A percentile compares a stretch with the other conserved stretches of the same genome.
Evolutionary conservation across 1,140 invertebrate genomes (phyloP).

Genomic region (Euwallacea fornicatus): DNA sequence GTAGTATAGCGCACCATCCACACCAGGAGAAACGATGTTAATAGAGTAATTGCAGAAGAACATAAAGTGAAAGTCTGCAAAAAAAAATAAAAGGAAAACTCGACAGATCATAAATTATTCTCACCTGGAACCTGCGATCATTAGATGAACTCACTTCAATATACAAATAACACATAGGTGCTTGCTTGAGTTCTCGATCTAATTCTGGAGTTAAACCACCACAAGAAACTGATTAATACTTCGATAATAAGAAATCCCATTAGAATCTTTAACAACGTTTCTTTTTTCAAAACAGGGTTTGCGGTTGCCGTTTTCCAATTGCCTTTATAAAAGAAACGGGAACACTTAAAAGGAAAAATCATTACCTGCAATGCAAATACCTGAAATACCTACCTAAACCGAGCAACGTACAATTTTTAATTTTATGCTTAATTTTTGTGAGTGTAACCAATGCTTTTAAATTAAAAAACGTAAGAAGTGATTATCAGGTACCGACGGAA

Average conservation of each 20-base stretch:
- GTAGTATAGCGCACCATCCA: no score
- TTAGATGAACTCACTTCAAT: no score
- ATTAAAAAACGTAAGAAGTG: slow-evolving; percentile 21
- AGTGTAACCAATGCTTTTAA: slow-evolving; percentile 18
- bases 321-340: background rate
- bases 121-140: no score
- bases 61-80: no score
- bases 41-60: no score
- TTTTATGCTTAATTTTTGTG: slow-evolving; percentile 25
- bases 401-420: slow-evolving; percentile 22
- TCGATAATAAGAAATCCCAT: background rate
- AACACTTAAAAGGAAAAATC: slow-evolving; percentile 6
- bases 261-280: background rate
- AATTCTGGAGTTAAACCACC: no score
- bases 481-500: slow-evolving; percentile 9
- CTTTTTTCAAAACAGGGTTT: background rate
- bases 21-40: no score
- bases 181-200: no score
- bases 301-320: background rate
- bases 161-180: no score
- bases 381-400: background rate
- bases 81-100: no score
- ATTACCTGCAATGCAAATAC: slow-evolving; percentile 4
- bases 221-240: no score
- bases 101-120: no score